Evolutionary conservation across 2,888 invertebrate species (phyloP).

Genomic region (Cerastis rubricosa): DNA sequence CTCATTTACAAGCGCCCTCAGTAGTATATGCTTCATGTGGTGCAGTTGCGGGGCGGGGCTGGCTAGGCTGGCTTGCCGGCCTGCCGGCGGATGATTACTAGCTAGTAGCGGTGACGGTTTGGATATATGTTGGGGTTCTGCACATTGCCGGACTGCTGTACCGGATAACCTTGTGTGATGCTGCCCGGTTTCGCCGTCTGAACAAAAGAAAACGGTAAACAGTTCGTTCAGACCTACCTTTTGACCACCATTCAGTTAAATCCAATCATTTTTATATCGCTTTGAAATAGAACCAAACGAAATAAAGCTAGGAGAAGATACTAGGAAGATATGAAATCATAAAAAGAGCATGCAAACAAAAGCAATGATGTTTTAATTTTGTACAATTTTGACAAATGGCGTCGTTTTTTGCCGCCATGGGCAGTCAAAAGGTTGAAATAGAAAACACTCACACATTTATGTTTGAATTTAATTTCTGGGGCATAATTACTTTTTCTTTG

Average conservation of each 20-base stretch:
- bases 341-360: constrained; percentile 40
- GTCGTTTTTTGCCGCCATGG: constrained; percentile 12
- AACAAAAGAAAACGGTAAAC: constrained; percentile 58
- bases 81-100: constrained; percentile 73
- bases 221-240: constrained; percentile 8
- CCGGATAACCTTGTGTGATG: constrained; percentile 96
- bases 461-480: constrained; percentile 29
- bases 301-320: constrained; percentile 28
- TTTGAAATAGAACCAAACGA: constrained; percentile 19
- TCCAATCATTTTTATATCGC: constrained; percentile 36
- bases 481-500: constrained; percentile 29
- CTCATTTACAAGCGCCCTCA: constrained; percentile 41
- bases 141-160: constrained; percentile 91
- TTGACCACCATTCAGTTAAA: constrained; percentile 43
- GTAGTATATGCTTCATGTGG: constrained; percentile 38
- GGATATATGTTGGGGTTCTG: constrained; percentile 84
- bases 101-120: constrained; percentile 87
- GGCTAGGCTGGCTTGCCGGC: constrained; percentile 64
- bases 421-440: constrained; percentile 54
- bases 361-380: constrained; percentile 20
- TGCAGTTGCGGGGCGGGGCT: constrained; percentile 4
- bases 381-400: constrained; percentile 44
- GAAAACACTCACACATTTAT: constrained; percentile 33
- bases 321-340: constrained; percentile 21
- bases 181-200: constrained; percentile 95